Base-by-base conservation (phyloP, 1,140 invertebrate species). In the Heterodera carotae region DNA sequence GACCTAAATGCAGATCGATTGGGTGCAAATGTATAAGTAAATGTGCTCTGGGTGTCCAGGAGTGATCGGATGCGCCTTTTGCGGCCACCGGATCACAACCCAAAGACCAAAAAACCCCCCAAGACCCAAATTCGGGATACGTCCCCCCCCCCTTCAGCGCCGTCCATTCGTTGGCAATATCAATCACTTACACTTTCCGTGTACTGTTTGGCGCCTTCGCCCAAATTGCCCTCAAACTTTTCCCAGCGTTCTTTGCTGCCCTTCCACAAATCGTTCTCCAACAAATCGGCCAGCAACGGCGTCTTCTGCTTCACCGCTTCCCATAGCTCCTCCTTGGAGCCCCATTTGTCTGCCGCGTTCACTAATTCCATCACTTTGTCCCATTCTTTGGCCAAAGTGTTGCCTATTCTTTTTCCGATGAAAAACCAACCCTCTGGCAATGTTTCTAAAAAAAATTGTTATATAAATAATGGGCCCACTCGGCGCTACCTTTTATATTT, bases 201-300 rank as follows among this genome's bases (percentile, higher is more conserved):
- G 33, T 66, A 66, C 62, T 66, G 27, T 22, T 66, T 66, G 8
- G 62, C 62, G n/a, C 27, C 62, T 5, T 66, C 33, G 62, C 33
- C 33, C 62, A 31, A 34, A 66, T 66, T 66, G 27, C 33, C 33
- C 62, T 66, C 62, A 22, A 66, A 66, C 33, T 29, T 66, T 66
- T 8, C 1, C 62, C 62, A 66, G 8, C 62, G 62, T 1, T 66
- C 33, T 34, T 66, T 66, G 27, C 10, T 29, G 10, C 27, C 27
- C n/a, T 66, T 29, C 62, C 62, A 66, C 27, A 66, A 10, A 34
- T 66, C 62, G 48, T 53, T 53, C 62, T 31, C 27, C 62, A 66
- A 25, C 6, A 66, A 22, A 29, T 66, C 62, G 12, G 33, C 5
- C 62, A 66, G 62, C 12, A 66, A 27, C 10, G 62, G 62, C 27